Base-by-base conservation (phyloP, 2,888 invertebrate genomes). In the Rutpela maculata region DNA sequence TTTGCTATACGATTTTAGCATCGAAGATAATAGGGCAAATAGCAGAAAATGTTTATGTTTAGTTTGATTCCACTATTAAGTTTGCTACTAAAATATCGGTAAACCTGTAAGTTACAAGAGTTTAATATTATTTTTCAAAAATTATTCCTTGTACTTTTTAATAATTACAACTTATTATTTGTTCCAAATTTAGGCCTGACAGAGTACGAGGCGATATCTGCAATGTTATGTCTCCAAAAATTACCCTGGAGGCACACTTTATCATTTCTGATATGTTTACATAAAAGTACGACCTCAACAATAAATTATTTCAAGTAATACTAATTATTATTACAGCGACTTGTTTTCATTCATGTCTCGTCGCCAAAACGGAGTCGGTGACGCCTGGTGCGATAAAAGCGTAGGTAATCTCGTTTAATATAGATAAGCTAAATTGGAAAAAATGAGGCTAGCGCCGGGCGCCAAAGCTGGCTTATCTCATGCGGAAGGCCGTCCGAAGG, bases 401-500 rank as follows among this genome's bases (percentile, higher is more conserved):
- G 57, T 59, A 75, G 69, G 75, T 75, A 75, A 75, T 75, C 75
- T 75, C 62, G 62, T 69, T 26, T 67, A 69, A 75, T 69, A 63
- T 74, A 78, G 81, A 81, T 81, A 81, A 80, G 80, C 76, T 74
- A 75, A 78, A 80, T 31, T 66, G 62, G 74, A 67, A 62, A 59
- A 38, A 71, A 66, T 50, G 73, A 62, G 74, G 79, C 75, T 78
- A 78, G 80, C 79, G 80, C 80, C 80, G 67, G 80, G 82, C 80
- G 79, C 79, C 82, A 72, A 38, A 83, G 87, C 83, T 31, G 75
- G 22, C 66, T 72, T 76, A 76, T 76, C 76, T 56, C n/a, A 12
- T 84, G 79, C 79, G 81, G 85, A 86, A 87, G 87, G 87, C 86
- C 87, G 87, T 84, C 82, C 83, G 85, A 86, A 86, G 87, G 87